Percentiles rank a stretch among this genome's conserved stretches.
Evolutionary conservation across 1,140 invertebrate genomes (phyloP).

Genomic region (Hylyphantes graminicola): DNA sequence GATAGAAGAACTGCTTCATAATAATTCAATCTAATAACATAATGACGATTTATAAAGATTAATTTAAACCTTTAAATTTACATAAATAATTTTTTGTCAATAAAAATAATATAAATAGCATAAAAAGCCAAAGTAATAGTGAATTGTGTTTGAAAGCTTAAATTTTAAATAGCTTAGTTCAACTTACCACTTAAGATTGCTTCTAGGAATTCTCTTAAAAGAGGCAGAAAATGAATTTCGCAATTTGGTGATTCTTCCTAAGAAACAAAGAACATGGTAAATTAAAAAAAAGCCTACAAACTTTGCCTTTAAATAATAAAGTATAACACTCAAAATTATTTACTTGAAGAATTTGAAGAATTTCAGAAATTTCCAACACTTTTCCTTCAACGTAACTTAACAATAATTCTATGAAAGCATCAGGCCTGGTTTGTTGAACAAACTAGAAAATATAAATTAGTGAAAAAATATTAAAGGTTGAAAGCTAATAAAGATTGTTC

Average conservation of each 20-base stretch:
- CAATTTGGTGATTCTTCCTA: conserved; percentile 45
- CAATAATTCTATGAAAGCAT: conserved; percentile 57
- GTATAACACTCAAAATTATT: conserved; percentile 13
- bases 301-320: not conserved
- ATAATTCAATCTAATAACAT: too few relatives aligned
- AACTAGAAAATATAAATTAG: conserved; percentile 40
- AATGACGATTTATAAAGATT: too few relatives aligned
- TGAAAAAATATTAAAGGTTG: not conserved
- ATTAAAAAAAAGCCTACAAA: not conserved
- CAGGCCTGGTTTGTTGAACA: conserved; percentile 33
- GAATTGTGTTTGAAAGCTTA: too few relatives aligned
- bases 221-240: conserved; percentile 44
- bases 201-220: conserved; percentile 61
- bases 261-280: conserved; percentile 9
- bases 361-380: conserved; percentile 8
- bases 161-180: not conserved
- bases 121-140: not conserved
- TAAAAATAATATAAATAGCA: conserved; percentile 3
- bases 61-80: too few relatives aligned
- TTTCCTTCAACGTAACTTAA: conserved; percentile 38
- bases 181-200: conserved; percentile 55
- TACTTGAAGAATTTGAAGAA: conserved; percentile 56
- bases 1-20: too few relatives aligned
- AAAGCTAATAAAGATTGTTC: too few relatives aligned
- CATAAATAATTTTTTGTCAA: not conserved